phyloP scores from a whole-genome alignment of 2,888 invertebrate species.

The Venustoraphidia nigricollis region DNA sequence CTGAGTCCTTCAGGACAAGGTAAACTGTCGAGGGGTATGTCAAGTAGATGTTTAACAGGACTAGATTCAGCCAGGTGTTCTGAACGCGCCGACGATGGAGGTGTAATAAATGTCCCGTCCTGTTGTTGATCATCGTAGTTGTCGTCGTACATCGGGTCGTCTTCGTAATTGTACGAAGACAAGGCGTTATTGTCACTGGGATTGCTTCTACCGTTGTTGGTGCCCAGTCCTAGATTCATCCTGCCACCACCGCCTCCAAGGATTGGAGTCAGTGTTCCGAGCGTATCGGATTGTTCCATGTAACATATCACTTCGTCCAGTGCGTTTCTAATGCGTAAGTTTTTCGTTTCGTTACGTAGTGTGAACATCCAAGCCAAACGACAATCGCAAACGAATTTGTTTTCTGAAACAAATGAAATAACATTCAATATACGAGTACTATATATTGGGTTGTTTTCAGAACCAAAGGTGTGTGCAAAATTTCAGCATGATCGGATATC shows the following conservation, averaged over 20 bases:
- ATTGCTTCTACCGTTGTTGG: constrained; percentile 5
- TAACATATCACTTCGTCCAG: constrained; percentile 58
- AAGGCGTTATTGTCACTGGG: constrained; percentile 10
- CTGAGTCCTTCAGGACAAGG: constrained; percentile 26
- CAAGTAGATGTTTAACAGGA: constrained; percentile 1
- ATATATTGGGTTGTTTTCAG: too few relatives aligned
- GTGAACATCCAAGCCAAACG: constrained; percentile 66
- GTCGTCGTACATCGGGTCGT: constrained; percentile 11
- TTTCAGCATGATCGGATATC: too few relatives aligned
- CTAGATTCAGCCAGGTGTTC: not conserved
- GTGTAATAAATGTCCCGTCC: constrained; percentile 14
- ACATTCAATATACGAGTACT: constrained; percentile 9
- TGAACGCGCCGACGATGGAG: constrained; percentile 6
- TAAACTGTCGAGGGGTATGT: constrained; percentile 18
- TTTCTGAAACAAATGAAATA: constrained; percentile 44
- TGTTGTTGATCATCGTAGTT: constrained; percentile 18
- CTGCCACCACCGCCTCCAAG: not conserved
- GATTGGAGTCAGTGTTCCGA: not conserved
- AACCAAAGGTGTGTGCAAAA: too few relatives aligned
- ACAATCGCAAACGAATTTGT: constrained; percentile 72
- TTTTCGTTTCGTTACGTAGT: constrained; percentile 58
- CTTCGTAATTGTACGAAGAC: constrained; percentile 12
- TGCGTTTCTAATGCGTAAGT: constrained; percentile 47
- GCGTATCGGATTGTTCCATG: constrained; percentile 29
- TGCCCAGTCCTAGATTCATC: not conserved